Evolutionary conservation across 2,888 invertebrate genomes (phyloP).

Genomic region (Ceramica pisi): DNA sequence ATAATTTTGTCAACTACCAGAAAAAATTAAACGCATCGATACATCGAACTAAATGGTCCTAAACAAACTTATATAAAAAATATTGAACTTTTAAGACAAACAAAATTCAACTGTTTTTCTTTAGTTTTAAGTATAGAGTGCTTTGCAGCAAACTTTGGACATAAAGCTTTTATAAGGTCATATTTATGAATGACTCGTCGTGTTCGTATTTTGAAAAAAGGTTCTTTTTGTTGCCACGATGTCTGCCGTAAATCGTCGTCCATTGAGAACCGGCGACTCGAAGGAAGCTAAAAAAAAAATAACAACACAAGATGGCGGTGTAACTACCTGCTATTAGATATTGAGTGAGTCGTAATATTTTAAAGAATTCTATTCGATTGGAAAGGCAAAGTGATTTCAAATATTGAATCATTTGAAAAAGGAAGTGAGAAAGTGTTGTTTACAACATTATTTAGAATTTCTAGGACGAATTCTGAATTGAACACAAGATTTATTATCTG

Average conservation of each 20-base stretch:
- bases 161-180: constrained; percentile 56
- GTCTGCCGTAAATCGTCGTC: constrained; percentile 87
- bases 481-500: not conserved
- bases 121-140: constrained; percentile 12
- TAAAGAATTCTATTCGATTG: constrained; percentile 35
- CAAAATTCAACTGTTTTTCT: constrained; percentile 13
- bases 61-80: constrained; percentile 58
- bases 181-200: constrained; percentile 84
- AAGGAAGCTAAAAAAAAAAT: constrained; percentile 79
- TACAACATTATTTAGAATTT: constrained; percentile 12
- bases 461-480: not conserved
- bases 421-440: not conserved
- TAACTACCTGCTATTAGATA: constrained; percentile 77
- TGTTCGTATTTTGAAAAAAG: constrained; percentile 76
- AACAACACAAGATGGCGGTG: constrained; percentile 68
- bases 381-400: constrained; percentile 28
- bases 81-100: not conserved
- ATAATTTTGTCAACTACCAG: constrained; percentile 64
- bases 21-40: constrained; percentile 60
- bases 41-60: constrained; percentile 64
- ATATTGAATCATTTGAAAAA: constrained; percentile 26
- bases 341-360: constrained; percentile 65
- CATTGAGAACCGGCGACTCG: constrained; percentile 80
- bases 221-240: constrained; percentile 85
- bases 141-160: constrained; percentile 8